phyloP scores from a whole-genome alignment of 2,797 vertebrate genomes.

The Aselliscus stoliczkanus region DNA sequence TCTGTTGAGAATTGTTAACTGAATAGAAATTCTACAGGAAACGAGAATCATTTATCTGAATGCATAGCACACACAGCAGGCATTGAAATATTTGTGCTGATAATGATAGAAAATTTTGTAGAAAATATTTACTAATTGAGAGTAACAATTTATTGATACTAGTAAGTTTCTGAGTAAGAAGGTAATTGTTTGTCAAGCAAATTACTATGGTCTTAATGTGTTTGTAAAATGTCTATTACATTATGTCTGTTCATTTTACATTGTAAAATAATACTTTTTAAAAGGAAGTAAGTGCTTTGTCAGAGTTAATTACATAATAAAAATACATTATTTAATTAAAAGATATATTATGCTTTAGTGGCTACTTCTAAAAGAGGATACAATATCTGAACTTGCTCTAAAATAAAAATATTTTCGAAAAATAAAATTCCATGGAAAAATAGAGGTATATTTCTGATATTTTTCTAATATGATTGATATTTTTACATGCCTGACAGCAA shows the following conservation, averaged over 20 bases:
- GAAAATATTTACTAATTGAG: background rate
- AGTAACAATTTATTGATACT: slow-evolving; percentile 11
- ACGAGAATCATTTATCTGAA: background rate
- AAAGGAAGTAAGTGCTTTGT: background rate
- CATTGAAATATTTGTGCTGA: background rate
- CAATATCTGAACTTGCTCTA: background rate
- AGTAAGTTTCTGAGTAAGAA: background rate
- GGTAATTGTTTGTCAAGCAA: slow-evolving; percentile 1
- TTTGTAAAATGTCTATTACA: slow-evolving; percentile 26
- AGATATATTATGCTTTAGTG: background rate
- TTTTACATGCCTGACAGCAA: background rate
- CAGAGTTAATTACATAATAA: background rate
- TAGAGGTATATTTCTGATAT: background rate
- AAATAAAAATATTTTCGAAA: background rate
- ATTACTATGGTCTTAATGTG: background rate
- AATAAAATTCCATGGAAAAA: slow-evolving; percentile 39
- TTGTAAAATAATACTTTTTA: slow-evolving; percentile 8
- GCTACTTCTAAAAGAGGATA: slow-evolving; percentile 1
- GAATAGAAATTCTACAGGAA: slow-evolving; percentile 17
- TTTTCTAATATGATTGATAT: background rate
- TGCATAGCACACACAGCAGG: background rate
- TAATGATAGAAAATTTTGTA: background rate
- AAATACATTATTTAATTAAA: background rate
- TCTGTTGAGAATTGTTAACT: background rate
- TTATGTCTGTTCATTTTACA: slow-evolving; percentile 19